Base-by-base conservation (phyloP, 2,888 invertebrate species). In the Calliopum simillimum region DNA sequence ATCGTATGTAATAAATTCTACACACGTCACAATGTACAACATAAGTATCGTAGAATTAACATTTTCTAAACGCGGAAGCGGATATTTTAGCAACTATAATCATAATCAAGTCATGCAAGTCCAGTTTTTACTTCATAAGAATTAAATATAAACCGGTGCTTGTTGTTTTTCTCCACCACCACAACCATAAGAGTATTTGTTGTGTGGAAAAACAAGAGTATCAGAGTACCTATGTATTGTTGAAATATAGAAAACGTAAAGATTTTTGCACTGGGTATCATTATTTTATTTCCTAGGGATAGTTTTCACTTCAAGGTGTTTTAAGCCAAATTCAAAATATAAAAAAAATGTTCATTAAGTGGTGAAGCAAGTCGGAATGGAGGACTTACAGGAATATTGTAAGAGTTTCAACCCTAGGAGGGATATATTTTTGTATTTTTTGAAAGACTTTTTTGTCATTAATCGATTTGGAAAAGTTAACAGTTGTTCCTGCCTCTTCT, bases 1-100 rank as follows among this genome's bases (percentile, higher is more conserved):
- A 33, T 33, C 33, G 33, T 33, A 33, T 49, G 49, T 49, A 19
- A 19, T 16, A 49, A 49, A 19, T 49, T 19, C n/a, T 49, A 16
- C 19, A 16, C n/a, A 49, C 49, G n/a, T 19, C 51, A 51, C 51
- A 51, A n/a, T 16, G 21, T 21, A n/a, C 13, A 19, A 47, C 16
- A 46, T 46, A 46, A 12, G 46, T 8, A 12, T 46, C 23, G 55
- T 33, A 61, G 46, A 46, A 61, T 61, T 21, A 61, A 69, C 69
- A 72, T 66, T 73, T 71, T 74, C 73, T 79, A 82, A 82, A 82
- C 83, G 82, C 82, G 82, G 82, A 82, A 82, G 82, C 82, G 82
- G 82, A 82, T 82, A 82, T 82, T 79, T 78, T 77, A 81, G 80
- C 74, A 75, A 79, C 73, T 80, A 82, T 81, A 82, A 82, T 80